A percentile compares a stretch with the other conserved stretches of the same genome.
These are phyloP conservation scores for Tipula unca DNA, from an alignment of 2,888 invertebrate genomes.

Conservation along the genomic window DNA sequence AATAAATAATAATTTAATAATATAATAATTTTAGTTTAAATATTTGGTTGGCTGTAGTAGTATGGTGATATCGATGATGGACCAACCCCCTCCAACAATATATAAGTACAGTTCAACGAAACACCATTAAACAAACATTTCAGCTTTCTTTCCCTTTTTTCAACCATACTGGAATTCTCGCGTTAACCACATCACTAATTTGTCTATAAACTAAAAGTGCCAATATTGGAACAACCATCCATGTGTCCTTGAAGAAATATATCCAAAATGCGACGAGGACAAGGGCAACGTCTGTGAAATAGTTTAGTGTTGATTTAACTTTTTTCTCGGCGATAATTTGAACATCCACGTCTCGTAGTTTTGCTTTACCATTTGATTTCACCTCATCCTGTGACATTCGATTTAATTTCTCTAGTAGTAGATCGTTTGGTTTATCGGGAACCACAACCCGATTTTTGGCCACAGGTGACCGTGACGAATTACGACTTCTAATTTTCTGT, in stretches of 20 bases:
- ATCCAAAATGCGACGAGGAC: slow-evolving; percentile 71
- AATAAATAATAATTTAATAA: not conserved
- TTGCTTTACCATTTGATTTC: not conserved
- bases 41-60: not conserved
- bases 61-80: not conserved
- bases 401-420: not conserved
- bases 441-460: slow-evolving; percentile 31
- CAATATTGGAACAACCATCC: slow-evolving; percentile 70
- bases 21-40: not conserved
- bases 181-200: slow-evolving; percentile 55
- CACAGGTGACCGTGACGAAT: slow-evolving; percentile 20
- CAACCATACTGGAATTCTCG: slow-evolving; percentile 52
- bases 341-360: not conserved
- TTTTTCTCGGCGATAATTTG: slow-evolving; percentile 50
- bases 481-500: slow-evolving; percentile 24
- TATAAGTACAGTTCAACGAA: no score
- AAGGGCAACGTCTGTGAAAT: slow-evolving; percentile 64
- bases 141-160: slow-evolving; percentile 33
- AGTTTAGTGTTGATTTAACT: slow-evolving; percentile 61
- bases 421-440: slow-evolving; percentile 36
- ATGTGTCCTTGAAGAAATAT: slow-evolving; percentile 70
- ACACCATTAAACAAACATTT: not conserved
- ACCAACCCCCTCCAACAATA: not conserved
- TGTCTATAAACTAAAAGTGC: slow-evolving; percentile 69
- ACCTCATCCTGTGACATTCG: not conserved